A percentile compares a stretch with the other conserved stretches of the same genome.
Conservation (phyloP, 2,797 vertebrate species). For the Nyctalus aviator region DNA sequence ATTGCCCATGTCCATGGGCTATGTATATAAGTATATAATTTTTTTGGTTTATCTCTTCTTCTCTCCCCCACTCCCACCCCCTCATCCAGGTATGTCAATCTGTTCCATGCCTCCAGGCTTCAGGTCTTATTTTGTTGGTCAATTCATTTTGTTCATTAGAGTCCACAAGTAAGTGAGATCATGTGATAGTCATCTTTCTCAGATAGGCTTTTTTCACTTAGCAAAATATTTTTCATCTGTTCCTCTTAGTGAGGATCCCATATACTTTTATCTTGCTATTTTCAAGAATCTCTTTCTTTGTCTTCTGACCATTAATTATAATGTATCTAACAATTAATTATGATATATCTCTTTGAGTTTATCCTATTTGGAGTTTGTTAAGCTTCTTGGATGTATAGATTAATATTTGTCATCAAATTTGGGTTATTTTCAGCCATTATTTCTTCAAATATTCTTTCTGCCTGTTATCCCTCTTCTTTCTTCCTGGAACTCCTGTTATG, state of each 20-base stretch:
- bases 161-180: too few relatives aligned
- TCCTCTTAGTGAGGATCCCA: not conserved
- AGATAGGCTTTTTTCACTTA: too few relatives aligned
- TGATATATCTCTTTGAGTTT: not conserved
- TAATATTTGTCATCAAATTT: constrained; percentile 16
- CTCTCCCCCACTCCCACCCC: too few relatives aligned
- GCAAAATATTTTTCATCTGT: not conserved
- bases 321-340: not conserved
- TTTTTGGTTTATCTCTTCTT: too few relatives aligned
- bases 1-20: too few relatives aligned
- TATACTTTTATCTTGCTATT: not conserved
- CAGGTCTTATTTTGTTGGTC: too few relatives aligned
- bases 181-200: too few relatives aligned
- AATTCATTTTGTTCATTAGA: too few relatives aligned
- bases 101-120: too few relatives aligned
- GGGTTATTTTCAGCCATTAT: not conserved
- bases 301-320: not conserved
- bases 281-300: not conserved
- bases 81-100: too few relatives aligned
- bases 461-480: not conserved
- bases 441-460: constrained; percentile 12
- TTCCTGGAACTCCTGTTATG: not conserved
- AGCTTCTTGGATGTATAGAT: not conserved
- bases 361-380: not conserved
- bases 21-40: too few relatives aligned